A percentile compares a stretch with the other conserved stretches of the same genome.
These are phyloP conservation scores for Excalfactoria chinensis DNA, from an alignment of 2,113 vertebrate species.

Conservation along the genomic window DNA sequence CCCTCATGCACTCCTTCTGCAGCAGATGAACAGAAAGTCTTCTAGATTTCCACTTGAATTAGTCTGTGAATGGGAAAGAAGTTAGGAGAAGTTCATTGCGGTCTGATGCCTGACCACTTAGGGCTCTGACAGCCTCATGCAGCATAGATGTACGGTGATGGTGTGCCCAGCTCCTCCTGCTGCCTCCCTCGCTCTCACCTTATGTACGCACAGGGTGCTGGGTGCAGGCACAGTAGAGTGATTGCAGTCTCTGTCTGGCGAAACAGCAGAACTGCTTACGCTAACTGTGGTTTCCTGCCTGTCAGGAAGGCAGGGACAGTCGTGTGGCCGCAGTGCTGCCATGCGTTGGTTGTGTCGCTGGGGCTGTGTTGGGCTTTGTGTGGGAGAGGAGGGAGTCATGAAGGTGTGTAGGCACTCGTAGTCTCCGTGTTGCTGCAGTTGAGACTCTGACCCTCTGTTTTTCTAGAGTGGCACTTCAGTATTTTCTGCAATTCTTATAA, in stretches of 20 bases:
- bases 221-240: not conserved
- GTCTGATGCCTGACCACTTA: not conserved
- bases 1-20: not conserved
- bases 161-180: not conserved
- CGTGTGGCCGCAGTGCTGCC: not conserved
- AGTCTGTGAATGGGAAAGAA: not conserved
- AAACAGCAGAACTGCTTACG: not conserved
- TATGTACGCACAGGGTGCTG: not conserved
- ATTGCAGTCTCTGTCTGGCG: not conserved
- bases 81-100: not conserved
- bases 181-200: not conserved
- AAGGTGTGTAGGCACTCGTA: not conserved
- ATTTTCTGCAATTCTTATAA: not conserved
- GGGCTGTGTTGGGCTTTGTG: not conserved
- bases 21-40: not conserved
- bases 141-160: not conserved
- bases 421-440: not conserved
- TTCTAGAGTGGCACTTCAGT: not conserved
- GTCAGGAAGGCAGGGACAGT: rapidly evolving
- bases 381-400: not conserved
- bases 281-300: not conserved
- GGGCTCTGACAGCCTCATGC: not conserved
- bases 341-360: rapidly evolving
- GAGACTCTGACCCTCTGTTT: not conserved
- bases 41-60: constrained; percentile 1